A percentile compares a stretch with the other conserved stretches of the same genome.
These are phyloP conservation scores for Nothocercus julius DNA, from an alignment of 2,113 vertebrate species.

Conservation along the genomic window DNA sequence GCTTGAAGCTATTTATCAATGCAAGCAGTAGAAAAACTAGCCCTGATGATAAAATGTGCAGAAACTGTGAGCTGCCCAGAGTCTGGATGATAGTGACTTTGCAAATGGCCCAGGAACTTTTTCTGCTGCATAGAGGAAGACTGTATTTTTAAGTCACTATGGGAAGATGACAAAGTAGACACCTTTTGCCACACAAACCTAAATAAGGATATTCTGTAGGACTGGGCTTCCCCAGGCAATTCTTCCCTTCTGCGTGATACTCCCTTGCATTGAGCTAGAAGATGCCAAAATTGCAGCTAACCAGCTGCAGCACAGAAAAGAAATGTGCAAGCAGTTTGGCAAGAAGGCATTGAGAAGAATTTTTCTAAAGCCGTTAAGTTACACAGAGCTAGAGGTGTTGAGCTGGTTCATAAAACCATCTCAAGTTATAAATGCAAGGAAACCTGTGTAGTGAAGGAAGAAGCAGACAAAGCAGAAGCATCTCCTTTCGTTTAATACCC, in stretches of 20 bases:
- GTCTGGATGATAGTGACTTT: neutral
- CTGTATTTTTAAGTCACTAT: neutral
- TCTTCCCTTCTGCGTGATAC: neutral
- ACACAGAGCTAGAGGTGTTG: neutral
- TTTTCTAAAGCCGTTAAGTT: neutral
- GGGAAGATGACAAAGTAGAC: neutral
- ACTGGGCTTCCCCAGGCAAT: neutral
- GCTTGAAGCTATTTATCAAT: neutral
- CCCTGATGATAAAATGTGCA: neutral
- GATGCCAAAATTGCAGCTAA: neutral
- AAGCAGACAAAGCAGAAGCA: neutral
- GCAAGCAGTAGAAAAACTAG: neutral
- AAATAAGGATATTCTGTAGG: neutral
- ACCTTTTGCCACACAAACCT: neutral
- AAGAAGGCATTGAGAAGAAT: neutral
- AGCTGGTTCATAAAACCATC: neutral
- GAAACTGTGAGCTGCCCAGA: neutral
- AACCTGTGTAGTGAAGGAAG: neutral
- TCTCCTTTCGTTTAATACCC: neutral
- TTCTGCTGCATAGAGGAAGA: neutral
- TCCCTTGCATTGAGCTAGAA: rapidly evolving
- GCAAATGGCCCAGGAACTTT: neutral
- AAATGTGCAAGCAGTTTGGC: neutral
- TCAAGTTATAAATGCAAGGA: neutral
- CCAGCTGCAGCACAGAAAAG: neutral